phyloP scores from a whole-genome alignment of 2,888 invertebrate genomes.

The Eilema griseolum region DNA sequence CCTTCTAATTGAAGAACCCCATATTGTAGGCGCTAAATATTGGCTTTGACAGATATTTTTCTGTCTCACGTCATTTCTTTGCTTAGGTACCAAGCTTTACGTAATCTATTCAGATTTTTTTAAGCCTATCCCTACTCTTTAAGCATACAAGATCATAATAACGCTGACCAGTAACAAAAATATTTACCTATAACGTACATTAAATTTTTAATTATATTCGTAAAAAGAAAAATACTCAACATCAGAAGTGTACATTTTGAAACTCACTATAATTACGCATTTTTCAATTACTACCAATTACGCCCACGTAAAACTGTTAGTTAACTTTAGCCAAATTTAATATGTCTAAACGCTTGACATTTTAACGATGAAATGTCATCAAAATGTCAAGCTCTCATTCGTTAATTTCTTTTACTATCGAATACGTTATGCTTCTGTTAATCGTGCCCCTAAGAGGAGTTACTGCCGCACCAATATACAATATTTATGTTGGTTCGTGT shows the following conservation, averaged over 20 bases:
- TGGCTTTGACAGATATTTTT: no score
- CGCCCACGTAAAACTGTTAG: background rate
- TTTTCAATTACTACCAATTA: background rate
- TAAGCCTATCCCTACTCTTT: no score
- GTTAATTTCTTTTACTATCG: conserved; percentile 7
- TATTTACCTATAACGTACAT: no score
- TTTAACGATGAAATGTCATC: conserved; percentile 4
- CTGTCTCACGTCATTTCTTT: no score
- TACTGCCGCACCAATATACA: background rate
- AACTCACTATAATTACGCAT: background rate
- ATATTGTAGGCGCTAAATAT: no score
- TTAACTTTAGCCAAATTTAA: conserved; percentile 1
- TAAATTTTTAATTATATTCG: background rate
- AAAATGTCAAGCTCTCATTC: background rate
- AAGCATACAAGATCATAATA: no score
- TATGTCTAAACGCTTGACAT: background rate
- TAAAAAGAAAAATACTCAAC: background rate
- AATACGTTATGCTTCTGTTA: conserved; percentile 4
- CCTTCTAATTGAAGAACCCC: no score
- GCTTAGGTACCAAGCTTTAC: no score
- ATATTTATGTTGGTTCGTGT: conserved; percentile 32
- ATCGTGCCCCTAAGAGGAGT: conserved; percentile 1
- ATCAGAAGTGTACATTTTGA: background rate
- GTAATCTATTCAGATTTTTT: no score
- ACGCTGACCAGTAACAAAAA: no score